Evolutionary conservation across 2,113 vertebrate species (phyloP).

Genomic region (Nymphicus hollandicus): DNA sequence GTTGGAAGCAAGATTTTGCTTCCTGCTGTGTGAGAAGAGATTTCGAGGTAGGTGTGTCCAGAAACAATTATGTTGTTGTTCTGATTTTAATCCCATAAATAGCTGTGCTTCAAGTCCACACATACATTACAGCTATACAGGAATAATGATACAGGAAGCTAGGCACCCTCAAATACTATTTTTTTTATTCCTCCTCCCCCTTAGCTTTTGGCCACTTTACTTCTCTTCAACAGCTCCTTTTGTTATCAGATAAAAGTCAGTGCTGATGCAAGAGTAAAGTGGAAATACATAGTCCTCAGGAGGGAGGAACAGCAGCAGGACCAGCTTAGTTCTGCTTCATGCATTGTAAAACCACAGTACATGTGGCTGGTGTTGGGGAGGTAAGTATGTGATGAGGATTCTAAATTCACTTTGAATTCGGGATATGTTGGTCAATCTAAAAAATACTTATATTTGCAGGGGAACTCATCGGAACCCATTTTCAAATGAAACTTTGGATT

Average conservation of each 20-base stretch:
- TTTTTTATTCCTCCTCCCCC: not conserved
- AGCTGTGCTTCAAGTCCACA: not conserved
- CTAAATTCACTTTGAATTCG: not conserved
- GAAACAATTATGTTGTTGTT: not conserved
- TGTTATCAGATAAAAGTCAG: not conserved
- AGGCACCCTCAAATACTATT: not conserved
- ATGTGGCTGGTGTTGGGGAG: not conserved
- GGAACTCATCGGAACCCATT: not conserved
- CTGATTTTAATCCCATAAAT: not conserved
- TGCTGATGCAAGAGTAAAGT: not conserved
- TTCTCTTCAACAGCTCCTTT: not conserved
- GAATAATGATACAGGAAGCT: not conserved
- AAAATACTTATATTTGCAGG: not conserved
- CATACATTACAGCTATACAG: not conserved
- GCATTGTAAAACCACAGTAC: not conserved
- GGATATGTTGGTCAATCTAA: not conserved
- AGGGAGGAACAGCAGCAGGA: not conserved
- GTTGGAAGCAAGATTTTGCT: not conserved
- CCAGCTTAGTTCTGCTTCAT: slow-evolving; percentile 7
- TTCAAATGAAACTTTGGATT: not conserved
- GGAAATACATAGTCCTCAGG: not conserved
- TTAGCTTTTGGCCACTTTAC: not conserved
- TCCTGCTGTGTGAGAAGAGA: not conserved
- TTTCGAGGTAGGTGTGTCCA: not conserved
- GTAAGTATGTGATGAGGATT: not conserved